Evolutionary conservation across 2,797 vertebrate genomes (phyloP).

Genomic region (Mormyrops attenuatus): DNA sequence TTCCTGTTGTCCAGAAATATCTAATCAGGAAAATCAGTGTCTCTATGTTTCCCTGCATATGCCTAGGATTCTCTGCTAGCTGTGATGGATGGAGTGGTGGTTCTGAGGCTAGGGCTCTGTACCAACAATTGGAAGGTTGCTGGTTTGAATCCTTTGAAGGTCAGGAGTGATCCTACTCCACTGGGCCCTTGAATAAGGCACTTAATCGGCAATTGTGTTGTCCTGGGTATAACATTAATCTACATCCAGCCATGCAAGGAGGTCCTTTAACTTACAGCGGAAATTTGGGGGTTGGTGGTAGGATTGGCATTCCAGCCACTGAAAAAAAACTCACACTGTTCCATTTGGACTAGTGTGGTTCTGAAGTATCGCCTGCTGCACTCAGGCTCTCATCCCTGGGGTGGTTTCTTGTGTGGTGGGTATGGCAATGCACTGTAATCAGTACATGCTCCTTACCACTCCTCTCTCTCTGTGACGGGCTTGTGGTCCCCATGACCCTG

Average conservation of each 20-base stretch:
- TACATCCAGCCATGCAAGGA: not conserved
- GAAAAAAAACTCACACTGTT: not conserved
- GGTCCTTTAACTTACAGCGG: not conserved
- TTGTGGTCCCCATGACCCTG: not conserved
- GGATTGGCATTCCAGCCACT: not conserved
- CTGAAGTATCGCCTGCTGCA: not conserved
- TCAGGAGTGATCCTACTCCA: not conserved
- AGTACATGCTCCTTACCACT: not conserved
- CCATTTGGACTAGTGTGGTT: not conserved
- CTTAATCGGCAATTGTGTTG: not conserved
- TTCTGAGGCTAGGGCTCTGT: not conserved
- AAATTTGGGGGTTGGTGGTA: not conserved
- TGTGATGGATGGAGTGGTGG: not conserved
- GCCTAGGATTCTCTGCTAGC: not conserved
- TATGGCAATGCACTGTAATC: not conserved
- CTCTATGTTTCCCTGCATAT: not conserved
- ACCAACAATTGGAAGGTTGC: not conserved
- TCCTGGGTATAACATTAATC: not conserved
- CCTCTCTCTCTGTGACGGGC: not conserved
- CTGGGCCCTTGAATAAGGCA: not conserved
- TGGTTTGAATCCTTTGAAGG: not conserved
- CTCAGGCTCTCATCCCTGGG: not conserved
- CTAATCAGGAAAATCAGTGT: not conserved
- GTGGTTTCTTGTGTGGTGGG: not conserved
- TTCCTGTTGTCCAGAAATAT: not conserved